Base-by-base conservation (phyloP, 2,797 vertebrate species). In the Eidolon dupreanum region DNA sequence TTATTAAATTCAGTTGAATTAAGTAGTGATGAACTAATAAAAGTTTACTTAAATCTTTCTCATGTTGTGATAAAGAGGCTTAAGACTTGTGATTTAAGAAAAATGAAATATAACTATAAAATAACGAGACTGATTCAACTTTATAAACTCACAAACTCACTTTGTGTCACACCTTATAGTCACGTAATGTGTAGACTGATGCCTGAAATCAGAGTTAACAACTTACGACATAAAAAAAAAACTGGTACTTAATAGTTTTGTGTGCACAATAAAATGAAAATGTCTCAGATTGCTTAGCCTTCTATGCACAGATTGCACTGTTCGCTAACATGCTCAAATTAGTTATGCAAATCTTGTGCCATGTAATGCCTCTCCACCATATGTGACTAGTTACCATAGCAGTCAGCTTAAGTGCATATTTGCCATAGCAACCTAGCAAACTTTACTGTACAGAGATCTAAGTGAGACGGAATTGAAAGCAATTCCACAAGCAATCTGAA, bases 341-440 rank as follows among this genome's bases (percentile, higher is more conserved):
- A 98, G 97, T 94, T 97, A 98, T 97, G 97, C 97, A 97, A 94
- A 98, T 98, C 96, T 71, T 90, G 90, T 74, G 91, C 95, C 96
- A 31, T 70, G 93, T 95, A 98, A 95, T 98, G 95, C 53, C 6
- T 94, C 83, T 97, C 98, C 43, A 90, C 97, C 98, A 97, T 98
- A 98, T 98, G 98, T 90, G 96, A 95, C 97, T 96, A 94, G 97
- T 97, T 98, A 96, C 98, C 97, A 98, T 83, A 98, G 97, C 95
- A 95, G 97, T 97, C 88, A 96, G 96, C 96, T 97, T 97, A 98
- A 97, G 96, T 88, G 82, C 92, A 88, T 57, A 95, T 97, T 98
- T 98, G 95, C 98, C 98, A 98, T 98, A 97, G 98, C 98, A 98
- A 99, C 98, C 94, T 53, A 90, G 95, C 96, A 90, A 98, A 97